Base-by-base conservation (phyloP, 2,113 vertebrate genomes). In the Nothoprocta perdicaria region DNA sequence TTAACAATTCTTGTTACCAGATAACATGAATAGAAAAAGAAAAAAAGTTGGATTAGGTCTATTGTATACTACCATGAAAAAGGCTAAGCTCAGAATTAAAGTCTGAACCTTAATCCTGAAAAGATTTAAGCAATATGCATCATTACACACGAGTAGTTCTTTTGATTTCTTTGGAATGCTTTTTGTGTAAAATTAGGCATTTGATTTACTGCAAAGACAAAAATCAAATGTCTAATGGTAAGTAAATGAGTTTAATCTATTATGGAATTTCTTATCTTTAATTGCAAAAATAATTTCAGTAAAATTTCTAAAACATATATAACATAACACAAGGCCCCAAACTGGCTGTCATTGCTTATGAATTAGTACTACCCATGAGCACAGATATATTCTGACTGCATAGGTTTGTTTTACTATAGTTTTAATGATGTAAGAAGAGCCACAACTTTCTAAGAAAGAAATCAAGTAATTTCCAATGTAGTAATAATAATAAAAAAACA, bases 21-120 rank as follows among this genome's bases (percentile, higher is more conserved):
- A 67, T 81, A 58, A 35, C n/a, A 53, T 26, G 22, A 81, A 73
- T 48, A 80, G 5, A 52, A 66, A 65, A 84, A 45, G 35, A 48
- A 48, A 23, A 48, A 48, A 23, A 48, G 14, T 6, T 57, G 13
- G 14, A 75, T 78, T 76, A 55, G 12, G 6, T 61, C 35, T 73
- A n/a, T 35, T 84, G 40, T 21, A 61, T 82, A 76, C n/a, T 73
- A 73, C 86, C 92, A 94, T 69, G 1, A 89, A 29, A 79, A 75
- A 29, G 23, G 33, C 10, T 43, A 90, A 84, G 35, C 6, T 88
- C 82, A 75, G 29, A 79, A 72, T 78, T 86, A 76, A 35, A 12
- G 22, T 75, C 52, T 86, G 58, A 89, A 74, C 16, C 29, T 17
- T 50, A 50, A 72, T 72, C 46, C 48, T 40, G 35, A n/a, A 33